Evolutionary conservation across 1,140 invertebrate species (phyloP), one percentile per base, ranked within the genome.

Genomic region (Drosophila eugracilis): DNA sequence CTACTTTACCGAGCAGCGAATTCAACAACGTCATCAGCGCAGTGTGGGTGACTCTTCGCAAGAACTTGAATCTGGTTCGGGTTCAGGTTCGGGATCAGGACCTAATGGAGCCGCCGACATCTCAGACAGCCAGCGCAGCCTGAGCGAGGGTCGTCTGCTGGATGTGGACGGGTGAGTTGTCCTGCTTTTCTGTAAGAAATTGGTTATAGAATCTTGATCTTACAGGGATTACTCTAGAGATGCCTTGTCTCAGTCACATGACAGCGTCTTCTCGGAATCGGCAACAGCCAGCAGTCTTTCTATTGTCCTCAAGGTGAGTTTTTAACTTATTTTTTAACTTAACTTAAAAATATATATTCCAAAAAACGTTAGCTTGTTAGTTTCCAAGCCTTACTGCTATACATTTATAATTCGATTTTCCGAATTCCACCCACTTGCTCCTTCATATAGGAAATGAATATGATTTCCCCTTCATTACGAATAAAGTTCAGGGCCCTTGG

Each of bases 251-350:
- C 91, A 91, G 49, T 91, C 90, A 10, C 91, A 91, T 47, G 91
- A 91, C 52, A 91, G 91, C 63, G 91, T 91, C 59, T 91, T 91
- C 57, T 91, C 91, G 7, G 91, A 91, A 71, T 91, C 91, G 30
- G 90, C 91, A 26, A 91, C 91, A 28, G 91, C 91, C 49, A 91
- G 90, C 77, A 91, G 88, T 49, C 78, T 91, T 3, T 91, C 91
- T 5, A 90, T 90, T 22, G 85, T 90, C 21, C 55, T 91, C 9
- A 90, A 90, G 86, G 90, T 91, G 50, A 83, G 83, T 83, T 30
- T 0, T 3, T 0, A 17, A 37, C 28, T 21, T 14, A 22, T 32
- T 17, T 19, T 15, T 1, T 15, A 10, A 28, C n/a, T n/a, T n/a
- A n/a, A n/a, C n/a, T n/a, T n/a, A n/a, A n/a, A n/a, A n/a, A n/a